A percentile compares a stretch with the other conserved stretches of the same genome.
Conservation (phyloP, 2,113 vertebrate genomes). For the Lipotes vexillifer region DNA sequence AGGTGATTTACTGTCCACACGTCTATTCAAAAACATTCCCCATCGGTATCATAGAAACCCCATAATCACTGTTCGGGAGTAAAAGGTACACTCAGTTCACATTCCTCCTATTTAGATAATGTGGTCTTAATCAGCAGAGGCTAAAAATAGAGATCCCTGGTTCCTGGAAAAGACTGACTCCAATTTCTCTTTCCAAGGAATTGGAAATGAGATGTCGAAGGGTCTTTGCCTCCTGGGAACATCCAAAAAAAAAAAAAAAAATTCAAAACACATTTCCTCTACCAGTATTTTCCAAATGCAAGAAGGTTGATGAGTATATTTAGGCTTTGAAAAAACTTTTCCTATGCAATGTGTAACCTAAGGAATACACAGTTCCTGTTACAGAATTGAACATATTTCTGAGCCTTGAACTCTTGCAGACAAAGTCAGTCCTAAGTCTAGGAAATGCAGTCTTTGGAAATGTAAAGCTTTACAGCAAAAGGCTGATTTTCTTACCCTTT, state of each 20-base stretch:
- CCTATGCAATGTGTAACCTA: not conserved
- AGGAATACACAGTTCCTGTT: not conserved
- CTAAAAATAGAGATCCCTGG: conserved; percentile 45
- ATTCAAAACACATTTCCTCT: conserved; percentile 40
- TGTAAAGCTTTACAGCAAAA: not conserved
- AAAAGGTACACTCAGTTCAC: conserved; percentile 30
- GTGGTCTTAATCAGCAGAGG: conserved; percentile 28
- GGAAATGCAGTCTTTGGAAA: not conserved
- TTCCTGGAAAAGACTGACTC: conserved; percentile 64
- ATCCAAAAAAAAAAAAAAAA: not conserved
- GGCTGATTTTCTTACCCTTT: not conserved
- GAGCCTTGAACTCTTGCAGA: not conserved
- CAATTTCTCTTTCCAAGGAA: conserved; percentile 62
- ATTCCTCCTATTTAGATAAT: conserved; percentile 51
- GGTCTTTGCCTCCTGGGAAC: conserved; percentile 19
- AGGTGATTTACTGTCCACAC: not conserved
- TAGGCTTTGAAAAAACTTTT: not conserved
- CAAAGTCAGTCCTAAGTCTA: not conserved
- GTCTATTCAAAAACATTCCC: not conserved
- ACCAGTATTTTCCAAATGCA: conserved; percentile 25
- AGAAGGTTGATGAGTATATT: not conserved
- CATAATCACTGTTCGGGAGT: not conserved
- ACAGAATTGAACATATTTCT: not conserved
- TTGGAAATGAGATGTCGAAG: conserved; percentile 44
- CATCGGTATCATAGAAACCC: not conserved